These are phyloP conservation scores for Vulpes lagopus DNA, from an alignment of 2,113 vertebrate species.

Conservation along the genomic window DNA sequence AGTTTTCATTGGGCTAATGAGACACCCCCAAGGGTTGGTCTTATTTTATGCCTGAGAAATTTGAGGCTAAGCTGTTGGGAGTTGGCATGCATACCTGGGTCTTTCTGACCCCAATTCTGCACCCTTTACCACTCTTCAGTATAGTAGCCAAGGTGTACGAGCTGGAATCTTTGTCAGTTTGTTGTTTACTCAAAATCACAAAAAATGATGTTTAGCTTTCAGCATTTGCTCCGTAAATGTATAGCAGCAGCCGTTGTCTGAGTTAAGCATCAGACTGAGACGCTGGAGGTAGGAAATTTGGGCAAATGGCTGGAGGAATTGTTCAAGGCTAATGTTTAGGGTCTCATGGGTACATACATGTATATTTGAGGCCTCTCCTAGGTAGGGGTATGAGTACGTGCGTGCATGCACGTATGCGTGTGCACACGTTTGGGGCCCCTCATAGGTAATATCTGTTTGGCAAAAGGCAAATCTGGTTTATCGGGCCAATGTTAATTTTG, in stretches of 20 bases:
- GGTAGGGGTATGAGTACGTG: not conserved
- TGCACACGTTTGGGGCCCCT: not conserved
- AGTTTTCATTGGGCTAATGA: not conserved
- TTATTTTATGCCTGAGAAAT: not conserved
- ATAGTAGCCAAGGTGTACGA: not conserved
- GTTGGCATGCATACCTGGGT: too few species aligned
- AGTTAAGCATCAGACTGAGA: not conserved
- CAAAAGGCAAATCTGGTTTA: constrained; percentile 18
- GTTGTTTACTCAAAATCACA: not conserved
- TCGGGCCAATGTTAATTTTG: constrained; percentile 1
- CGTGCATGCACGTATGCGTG: fast-evolving
- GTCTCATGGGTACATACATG: not conserved
- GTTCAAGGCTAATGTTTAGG: not conserved
- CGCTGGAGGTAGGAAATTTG: not conserved
- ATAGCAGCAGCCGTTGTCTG: not conserved
- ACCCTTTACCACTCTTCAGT: not conserved
- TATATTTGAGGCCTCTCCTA: not conserved
- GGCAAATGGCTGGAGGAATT: not conserved
- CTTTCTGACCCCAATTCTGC: fast-evolving
- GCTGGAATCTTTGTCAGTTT: not conserved
- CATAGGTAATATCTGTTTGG: not conserved
- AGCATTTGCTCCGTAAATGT: not conserved
- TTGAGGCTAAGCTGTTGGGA: not conserved
- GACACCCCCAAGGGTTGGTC: too few species aligned
- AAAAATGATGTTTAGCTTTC: not conserved